These are phyloP conservation scores for Tenthredo amoena DNA, from an alignment of 2,888 invertebrate genomes.

Conservation along the genomic window DNA sequence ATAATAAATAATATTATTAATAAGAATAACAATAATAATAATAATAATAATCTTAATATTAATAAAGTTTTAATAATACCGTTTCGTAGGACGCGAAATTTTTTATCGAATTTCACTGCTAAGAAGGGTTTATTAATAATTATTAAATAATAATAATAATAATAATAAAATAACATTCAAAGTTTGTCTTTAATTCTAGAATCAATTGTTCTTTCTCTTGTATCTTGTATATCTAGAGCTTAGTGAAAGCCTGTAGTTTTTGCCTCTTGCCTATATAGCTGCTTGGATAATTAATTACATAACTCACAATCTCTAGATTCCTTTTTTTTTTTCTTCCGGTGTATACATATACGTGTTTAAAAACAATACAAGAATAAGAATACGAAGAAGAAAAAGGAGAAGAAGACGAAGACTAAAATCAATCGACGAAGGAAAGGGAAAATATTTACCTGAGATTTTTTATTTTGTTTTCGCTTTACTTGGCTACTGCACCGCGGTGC, in stretches of 20 bases:
- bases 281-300: slow-evolving; percentile 9
- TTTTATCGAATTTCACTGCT: not conserved
- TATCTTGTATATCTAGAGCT: slow-evolving; percentile 17
- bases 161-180: slow-evolving; percentile 5
- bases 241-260: not conserved
- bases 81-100: not conserved
- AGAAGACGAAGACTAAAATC: not conserved
- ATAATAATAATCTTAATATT: not conserved
- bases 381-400: not conserved
- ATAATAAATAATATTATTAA: slow-evolving; percentile 26
- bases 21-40: not conserved
- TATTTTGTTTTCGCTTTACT: not conserved
- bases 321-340: not conserved
- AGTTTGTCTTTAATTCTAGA: slow-evolving; percentile 21
- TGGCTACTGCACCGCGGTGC: not conserved
- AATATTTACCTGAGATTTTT: not conserved
- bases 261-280: slow-evolving; percentile 21
- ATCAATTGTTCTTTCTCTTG: slow-evolving; percentile 1
- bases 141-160: slow-evolving; percentile 11
- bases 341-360: not conserved
- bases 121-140: not conserved
- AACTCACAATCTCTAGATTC: not conserved
- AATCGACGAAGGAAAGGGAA: not conserved
- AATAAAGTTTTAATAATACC: slow-evolving; percentile 10
- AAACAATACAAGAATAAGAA: not conserved